These are phyloP conservation scores for Phrynosoma platyrhinos DNA, from an alignment of 2,113 vertebrate genomes.

Conservation along the genomic window DNA sequence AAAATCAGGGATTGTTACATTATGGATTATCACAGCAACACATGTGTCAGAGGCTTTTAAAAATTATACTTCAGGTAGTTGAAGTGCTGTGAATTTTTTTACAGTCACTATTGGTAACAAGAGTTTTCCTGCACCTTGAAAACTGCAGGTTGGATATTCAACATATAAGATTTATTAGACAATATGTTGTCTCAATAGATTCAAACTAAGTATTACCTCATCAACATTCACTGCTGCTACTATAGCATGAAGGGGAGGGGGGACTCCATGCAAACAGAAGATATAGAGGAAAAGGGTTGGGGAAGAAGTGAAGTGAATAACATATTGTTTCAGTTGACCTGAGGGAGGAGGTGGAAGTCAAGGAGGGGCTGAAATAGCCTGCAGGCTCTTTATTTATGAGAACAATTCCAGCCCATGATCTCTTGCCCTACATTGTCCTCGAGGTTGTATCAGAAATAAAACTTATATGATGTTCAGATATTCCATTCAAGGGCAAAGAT, in stretches of 20 bases:
- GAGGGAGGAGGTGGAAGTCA: not conserved
- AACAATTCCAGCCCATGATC: not conserved
- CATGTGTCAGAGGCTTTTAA: conserved; percentile 20
- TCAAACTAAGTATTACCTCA: not conserved
- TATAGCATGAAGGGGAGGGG: conserved; percentile 43
- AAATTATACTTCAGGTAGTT: conserved; percentile 23
- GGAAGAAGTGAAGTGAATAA: not conserved
- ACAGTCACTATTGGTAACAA: not conserved
- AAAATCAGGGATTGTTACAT: conserved; percentile 26
- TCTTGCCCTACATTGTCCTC: not conserved
- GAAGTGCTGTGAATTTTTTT: conserved; percentile 8
- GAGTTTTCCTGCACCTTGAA: conserved; percentile 15
- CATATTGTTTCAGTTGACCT: not conserved
- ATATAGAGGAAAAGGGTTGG: not conserved
- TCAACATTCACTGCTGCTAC: conserved; percentile 29
- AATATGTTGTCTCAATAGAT: not conserved
- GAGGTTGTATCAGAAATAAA: not conserved
- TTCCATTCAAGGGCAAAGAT: not conserved
- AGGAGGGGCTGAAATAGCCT: not conserved
- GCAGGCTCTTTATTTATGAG: conserved; percentile 17
- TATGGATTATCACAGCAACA: conserved; percentile 42
- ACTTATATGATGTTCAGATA: not conserved
- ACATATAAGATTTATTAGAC: conserved; percentile 29
- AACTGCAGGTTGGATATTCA: conserved; percentile 2
- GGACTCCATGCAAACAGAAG: conserved; percentile 29